Evolutionary conservation across 1,140 invertebrate genomes (phyloP).

Genomic region (Colletes latitarsis): DNA sequence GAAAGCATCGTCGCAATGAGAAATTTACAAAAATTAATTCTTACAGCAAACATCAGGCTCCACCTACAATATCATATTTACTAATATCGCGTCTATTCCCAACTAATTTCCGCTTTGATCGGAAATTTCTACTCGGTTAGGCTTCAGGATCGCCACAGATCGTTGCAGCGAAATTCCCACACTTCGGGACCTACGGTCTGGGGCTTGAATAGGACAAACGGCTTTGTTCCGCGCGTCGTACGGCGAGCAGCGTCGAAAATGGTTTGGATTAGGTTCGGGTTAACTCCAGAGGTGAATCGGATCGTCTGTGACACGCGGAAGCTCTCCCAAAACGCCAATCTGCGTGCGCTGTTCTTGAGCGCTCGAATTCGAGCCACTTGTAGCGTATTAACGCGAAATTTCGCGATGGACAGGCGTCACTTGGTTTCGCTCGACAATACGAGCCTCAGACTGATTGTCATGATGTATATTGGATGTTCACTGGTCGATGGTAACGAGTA

Average conservation of each 20-base stretch:
- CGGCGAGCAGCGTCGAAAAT: background rate
- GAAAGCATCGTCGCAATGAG: too few species aligned
- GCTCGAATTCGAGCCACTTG: slow-evolving; percentile 2
- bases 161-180: too few species aligned
- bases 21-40: too few species aligned
- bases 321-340: background rate
- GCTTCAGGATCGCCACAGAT: too few species aligned
- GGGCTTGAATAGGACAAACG: too few species aligned
- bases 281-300: background rate
- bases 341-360: background rate
- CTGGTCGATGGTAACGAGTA: background rate
- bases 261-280: background rate
- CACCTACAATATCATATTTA: too few species aligned
- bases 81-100: too few species aligned
- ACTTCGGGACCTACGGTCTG: too few species aligned
- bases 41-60: too few species aligned
- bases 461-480: slow-evolving; percentile 6
- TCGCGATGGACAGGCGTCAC: slow-evolving; percentile 32
- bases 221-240: background rate
- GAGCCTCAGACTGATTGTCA: background rate
- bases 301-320: background rate
- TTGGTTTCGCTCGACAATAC: slow-evolving; percentile 6
- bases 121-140: too few species aligned
- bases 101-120: too few species aligned
- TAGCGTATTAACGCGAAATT: slow-evolving; percentile 27